Conservation (phyloP, 2,888 invertebrate species). For the Lobophora halterata region DNA sequence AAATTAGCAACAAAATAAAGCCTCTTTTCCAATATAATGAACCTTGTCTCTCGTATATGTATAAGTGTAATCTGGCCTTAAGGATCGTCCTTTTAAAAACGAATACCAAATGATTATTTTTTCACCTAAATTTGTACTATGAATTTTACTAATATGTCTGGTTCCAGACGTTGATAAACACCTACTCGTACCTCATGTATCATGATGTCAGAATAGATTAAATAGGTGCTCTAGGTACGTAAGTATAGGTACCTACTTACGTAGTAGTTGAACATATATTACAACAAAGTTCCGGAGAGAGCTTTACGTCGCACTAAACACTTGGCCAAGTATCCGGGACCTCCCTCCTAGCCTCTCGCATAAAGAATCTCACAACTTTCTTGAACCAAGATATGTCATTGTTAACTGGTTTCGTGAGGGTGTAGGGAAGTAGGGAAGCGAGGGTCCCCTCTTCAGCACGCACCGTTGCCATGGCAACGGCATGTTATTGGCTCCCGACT, state of each 20-base stretch:
- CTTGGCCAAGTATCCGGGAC: slow-evolving; percentile 19
- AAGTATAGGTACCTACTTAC: slow-evolving; percentile 19
- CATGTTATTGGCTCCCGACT: slow-evolving; percentile 73
- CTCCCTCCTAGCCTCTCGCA: slow-evolving; percentile 11
- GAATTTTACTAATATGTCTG: too few species aligned
- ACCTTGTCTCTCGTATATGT: too few species aligned
- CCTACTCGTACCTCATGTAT: slow-evolving; percentile 11
- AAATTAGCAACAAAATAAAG: too few species aligned
- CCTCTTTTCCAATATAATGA: too few species aligned
- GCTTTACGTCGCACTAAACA: slow-evolving; percentile 11
- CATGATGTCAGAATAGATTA: slow-evolving; percentile 17
- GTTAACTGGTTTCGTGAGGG: slow-evolving; percentile 60
- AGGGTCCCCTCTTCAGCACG: slow-evolving; percentile 56
- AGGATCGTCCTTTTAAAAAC: too few species aligned
- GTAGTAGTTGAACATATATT: slow-evolving; percentile 29
- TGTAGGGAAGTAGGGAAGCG: slow-evolving; percentile 57
- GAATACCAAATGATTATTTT: too few species aligned
- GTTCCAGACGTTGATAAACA: too few species aligned
- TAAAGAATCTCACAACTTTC: slow-evolving; percentile 27
- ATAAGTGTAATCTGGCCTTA: too few species aligned
- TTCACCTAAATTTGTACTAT: too few species aligned
- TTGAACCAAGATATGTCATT: slow-evolving; percentile 52
- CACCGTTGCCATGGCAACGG: slow-evolving; percentile 66
- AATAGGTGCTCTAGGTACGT: too few species aligned
- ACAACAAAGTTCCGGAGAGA: slow-evolving; percentile 23